These are phyloP conservation scores for Sebastes oblongus DNA, from an alignment of 2,797 vertebrate genomes.

Conservation along the genomic window DNA sequence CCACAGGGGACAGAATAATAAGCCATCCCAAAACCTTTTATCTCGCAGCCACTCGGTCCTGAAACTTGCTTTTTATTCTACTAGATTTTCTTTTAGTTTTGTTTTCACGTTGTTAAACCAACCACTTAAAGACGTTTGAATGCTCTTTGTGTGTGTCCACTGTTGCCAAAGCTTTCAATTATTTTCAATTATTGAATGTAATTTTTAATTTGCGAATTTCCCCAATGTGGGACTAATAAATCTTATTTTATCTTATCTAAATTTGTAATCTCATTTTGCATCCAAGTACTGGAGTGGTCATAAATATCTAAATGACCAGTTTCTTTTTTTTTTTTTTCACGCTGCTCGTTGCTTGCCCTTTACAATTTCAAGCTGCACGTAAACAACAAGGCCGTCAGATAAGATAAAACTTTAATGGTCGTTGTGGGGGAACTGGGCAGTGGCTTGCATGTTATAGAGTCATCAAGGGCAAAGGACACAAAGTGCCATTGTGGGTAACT, in stretches of 20 bases:
- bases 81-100: slow-evolving; percentile 49
- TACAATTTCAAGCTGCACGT: slow-evolving; percentile 43
- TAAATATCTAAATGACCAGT: slow-evolving; percentile 41
- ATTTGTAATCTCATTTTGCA: slow-evolving; percentile 46
- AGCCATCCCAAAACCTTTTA: slow-evolving; percentile 68
- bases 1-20: slow-evolving; percentile 75
- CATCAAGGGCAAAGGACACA: slow-evolving; percentile 54
- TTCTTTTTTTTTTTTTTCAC: slow-evolving; percentile 36
- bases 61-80: slow-evolving; percentile 54
- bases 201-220: too few relatives aligned
- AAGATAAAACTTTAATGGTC: slow-evolving; percentile 55
- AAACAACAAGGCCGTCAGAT: slow-evolving; percentile 45
- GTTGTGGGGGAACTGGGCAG: slow-evolving; percentile 32
- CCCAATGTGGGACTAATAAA: too few relatives aligned
- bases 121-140: slow-evolving; percentile 37
- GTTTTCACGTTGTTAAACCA: slow-evolving; percentile 46
- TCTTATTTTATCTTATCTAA: not conserved
- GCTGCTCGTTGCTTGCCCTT: slow-evolving; percentile 41
- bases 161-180: slow-evolving; percentile 51
- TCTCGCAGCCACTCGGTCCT: slow-evolving; percentile 63
- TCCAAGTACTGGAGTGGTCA: slow-evolving; percentile 30
- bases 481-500: slow-evolving; percentile 1
- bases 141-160: slow-evolving; percentile 21
- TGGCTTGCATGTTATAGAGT: slow-evolving; percentile 33
- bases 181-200: too few relatives aligned